Evolutionary conservation across 2,888 invertebrate species (phyloP), one percentile per base, ranked within the genome.

Genomic region (Tolmerus cingulatus): DNA sequence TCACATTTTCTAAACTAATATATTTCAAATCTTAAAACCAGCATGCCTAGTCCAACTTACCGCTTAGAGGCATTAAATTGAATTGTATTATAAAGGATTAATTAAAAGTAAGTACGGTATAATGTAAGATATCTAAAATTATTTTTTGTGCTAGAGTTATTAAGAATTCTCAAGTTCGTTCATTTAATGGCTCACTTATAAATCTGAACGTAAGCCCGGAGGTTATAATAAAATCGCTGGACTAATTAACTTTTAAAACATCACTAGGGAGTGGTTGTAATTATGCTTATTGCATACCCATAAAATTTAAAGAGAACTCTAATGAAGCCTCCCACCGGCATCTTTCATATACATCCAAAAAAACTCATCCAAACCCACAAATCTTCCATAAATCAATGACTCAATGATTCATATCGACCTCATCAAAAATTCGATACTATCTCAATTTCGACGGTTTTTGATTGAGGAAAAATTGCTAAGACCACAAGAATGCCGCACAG

Each of bases 401-500:
- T 12, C 12, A 66, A 23, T 66, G 66, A 66, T 3, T 66, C 27
- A 27, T 66, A 66, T 66, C 12, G 8, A 78, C 40, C 23, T 78
- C 78, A 78, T 78, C 78, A 79, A 66, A 12, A 66, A 66, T 23
- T 66, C 23, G 66, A 27, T 66, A 9, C 27, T 27, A 23, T 66
- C 23, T 66, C 4, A 27, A 23, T 12, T 23, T 66, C 27, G 66
- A 27, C 23, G 9, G 12, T 66, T 27, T 66, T 27, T 12, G 66
- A 23, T 66, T 66, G 66, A 12, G 2, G 57, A 76, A 76, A 37
- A 82, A 37, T 82, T 37, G 57, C 16, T 23, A 34, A 82, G 66
- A 57, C 82, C 37, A 23, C 57, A 82, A 82, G 82, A 82, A 82
- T 82, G 66, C 34, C 57, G 57, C n/a, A n/a, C 2, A 57, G 57